Evolutionary conservation across 2,888 invertebrate genomes (phyloP).

Genomic region (Aradus depressus): DNA sequence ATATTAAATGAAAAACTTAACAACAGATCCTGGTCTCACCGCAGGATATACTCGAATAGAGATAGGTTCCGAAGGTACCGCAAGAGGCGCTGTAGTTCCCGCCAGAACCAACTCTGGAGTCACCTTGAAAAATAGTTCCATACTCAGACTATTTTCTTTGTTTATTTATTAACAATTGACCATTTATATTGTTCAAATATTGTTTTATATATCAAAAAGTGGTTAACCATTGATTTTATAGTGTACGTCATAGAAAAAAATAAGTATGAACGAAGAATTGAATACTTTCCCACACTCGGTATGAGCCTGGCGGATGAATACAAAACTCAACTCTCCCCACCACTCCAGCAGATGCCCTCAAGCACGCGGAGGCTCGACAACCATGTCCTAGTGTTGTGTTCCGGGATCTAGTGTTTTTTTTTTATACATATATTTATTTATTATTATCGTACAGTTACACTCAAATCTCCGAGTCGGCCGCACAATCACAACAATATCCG

Average conservation of each 20-base stretch:
- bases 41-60: too few species aligned
- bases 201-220: too few species aligned
- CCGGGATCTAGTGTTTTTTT: conserved; percentile 9
- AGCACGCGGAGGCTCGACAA: conserved; percentile 16
- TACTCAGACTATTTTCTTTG: neutral
- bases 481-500: too few species aligned
- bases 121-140: conserved; percentile 21
- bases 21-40: too few species aligned
- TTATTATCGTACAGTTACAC: too few species aligned
- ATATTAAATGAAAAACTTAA: too few species aligned
- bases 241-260: neutral
- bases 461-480: too few species aligned
- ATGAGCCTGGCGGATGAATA: conserved; percentile 2
- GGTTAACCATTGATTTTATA: too few species aligned
- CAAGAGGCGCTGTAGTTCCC: conserved; percentile 5
- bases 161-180: too few species aligned
- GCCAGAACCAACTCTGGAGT: conserved; percentile 13
- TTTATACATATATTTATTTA: neutral
- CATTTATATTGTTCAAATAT: too few species aligned
- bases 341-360: conserved; percentile 19
- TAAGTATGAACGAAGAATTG: neutral
- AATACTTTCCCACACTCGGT: neutral
- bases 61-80: too few species aligned
- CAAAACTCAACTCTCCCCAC: conserved; percentile 6
- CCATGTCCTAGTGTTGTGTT: conserved; percentile 1